Conservation (phyloP, 2,797 vertebrate genomes). For the Oryzias sinensis region DNA sequence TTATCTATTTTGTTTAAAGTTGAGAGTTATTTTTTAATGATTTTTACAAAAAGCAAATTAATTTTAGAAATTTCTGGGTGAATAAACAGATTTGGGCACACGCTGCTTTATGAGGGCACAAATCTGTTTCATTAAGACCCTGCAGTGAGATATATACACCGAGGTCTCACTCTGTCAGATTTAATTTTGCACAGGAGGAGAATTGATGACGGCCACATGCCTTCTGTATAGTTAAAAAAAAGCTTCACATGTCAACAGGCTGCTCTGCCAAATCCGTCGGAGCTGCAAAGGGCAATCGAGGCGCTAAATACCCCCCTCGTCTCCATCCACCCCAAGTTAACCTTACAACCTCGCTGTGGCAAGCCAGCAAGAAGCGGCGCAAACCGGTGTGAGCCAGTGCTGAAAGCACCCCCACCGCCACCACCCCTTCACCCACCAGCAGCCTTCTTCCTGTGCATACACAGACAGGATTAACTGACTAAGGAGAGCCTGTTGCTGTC, state of each 20-base stretch:
- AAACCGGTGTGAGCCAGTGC: constrained; percentile 75
- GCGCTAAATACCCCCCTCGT: constrained; percentile 27
- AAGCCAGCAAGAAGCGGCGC: constrained; percentile 66
- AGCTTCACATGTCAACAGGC: constrained; percentile 23
- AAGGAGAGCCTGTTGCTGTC: constrained; percentile 34
- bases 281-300: constrained; percentile 53
- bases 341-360: constrained; percentile 39
- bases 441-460: constrained; percentile 50
- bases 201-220: constrained; percentile 9
- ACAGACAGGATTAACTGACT: constrained; percentile 13
- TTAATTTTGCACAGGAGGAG: constrained; percentile 12
- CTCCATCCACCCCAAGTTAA: constrained; percentile 29
- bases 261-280: constrained; percentile 25
- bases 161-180: constrained; percentile 11
- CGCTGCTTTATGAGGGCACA: not conserved
- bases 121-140: not conserved
- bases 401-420: constrained; percentile 33
- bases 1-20: not conserved
- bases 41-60: too few species aligned
- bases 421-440: constrained; percentile 40
- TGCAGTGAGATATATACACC: constrained; percentile 16
- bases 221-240: constrained; percentile 28
- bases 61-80: too few species aligned
- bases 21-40: too few species aligned
- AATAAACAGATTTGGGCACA: too few species aligned